Conservation (phyloP, 2,888 invertebrate genomes). For the Crioceris asparagi region DNA sequence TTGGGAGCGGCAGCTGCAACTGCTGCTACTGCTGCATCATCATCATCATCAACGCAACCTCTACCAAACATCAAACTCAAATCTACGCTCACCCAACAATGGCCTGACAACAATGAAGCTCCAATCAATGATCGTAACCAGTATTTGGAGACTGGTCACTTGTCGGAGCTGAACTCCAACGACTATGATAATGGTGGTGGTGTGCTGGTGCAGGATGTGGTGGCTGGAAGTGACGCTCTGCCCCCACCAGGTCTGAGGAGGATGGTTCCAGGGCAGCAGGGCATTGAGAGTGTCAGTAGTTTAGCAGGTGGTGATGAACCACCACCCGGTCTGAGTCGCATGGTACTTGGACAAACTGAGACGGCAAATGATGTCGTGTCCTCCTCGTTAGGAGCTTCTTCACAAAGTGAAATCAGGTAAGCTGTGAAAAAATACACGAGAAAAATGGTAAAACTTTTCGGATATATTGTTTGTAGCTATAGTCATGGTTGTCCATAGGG, state of each 20-base stretch:
- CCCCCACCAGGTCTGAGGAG: constrained; percentile 55
- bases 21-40: background rate
- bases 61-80: constrained; percentile 5
- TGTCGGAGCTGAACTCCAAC: constrained; percentile 45
- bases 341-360: constrained; percentile 58
- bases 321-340: constrained; percentile 52
- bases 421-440: too few species aligned
- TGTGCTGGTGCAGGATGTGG: background rate
- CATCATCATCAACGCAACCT: background rate
- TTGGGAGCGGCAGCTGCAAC: constrained; percentile 12
- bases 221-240: constrained; percentile 35
- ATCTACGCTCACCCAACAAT: constrained; percentile 21
- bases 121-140: constrained; percentile 63
- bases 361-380: too few species aligned
- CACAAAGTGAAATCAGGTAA: too few species aligned
- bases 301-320: too few species aligned
- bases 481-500: too few species aligned
- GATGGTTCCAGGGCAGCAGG: constrained; percentile 56
- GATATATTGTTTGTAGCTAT: too few species aligned
- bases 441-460: too few species aligned
- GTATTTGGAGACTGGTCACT: constrained; percentile 65
- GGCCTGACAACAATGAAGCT: constrained; percentile 49
- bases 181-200: constrained; percentile 9
- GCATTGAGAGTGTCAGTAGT: too few species aligned
- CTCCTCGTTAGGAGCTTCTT: too few species aligned